These are phyloP conservation scores for Coelogynopora nodosa DNA, from an alignment of 2,888 invertebrate genomes.

Conservation along the genomic window DNA sequence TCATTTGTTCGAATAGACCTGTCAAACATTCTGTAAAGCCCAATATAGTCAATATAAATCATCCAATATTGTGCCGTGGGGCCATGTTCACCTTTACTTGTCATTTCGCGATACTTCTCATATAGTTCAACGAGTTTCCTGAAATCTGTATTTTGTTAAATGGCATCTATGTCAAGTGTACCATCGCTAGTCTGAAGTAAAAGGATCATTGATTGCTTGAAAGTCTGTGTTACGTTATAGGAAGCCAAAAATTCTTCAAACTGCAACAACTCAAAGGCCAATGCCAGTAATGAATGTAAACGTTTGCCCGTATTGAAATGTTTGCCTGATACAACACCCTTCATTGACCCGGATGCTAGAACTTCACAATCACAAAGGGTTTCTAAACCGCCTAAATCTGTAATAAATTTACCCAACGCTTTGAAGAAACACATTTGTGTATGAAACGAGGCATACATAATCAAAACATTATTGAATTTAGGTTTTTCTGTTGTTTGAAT, in stretches of 20 bases:
- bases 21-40: not conserved
- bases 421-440: constrained; percentile 48
- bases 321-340: constrained; percentile 47
- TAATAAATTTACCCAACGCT: constrained; percentile 48
- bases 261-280: constrained; percentile 35
- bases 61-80: constrained; percentile 48
- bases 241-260: constrained; percentile 21
- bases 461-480: constrained; percentile 49
- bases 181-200: too few species aligned
- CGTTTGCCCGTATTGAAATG: constrained; percentile 49
- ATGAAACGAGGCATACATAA: constrained; percentile 49
- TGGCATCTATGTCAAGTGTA: not conserved
- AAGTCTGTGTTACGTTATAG: not conserved
- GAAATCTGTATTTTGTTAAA: not conserved
- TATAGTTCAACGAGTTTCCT: constrained; percentile 1
- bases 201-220: not conserved
- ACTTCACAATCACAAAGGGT: constrained; percentile 48
- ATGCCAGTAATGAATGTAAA: constrained; percentile 47
- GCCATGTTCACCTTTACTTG: constrained; percentile 46
- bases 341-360: constrained; percentile 48
- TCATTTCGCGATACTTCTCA: constrained; percentile 38
- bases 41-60: constrained; percentile 47
- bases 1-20: constrained; percentile 47
- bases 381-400: constrained; percentile 48
- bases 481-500: constrained; percentile 48